A percentile compares a stretch with the other conserved stretches of the same genome.
Evolutionary conservation across 2,797 vertebrate species (phyloP).

Genomic region (Hafferia zeledoni): DNA sequence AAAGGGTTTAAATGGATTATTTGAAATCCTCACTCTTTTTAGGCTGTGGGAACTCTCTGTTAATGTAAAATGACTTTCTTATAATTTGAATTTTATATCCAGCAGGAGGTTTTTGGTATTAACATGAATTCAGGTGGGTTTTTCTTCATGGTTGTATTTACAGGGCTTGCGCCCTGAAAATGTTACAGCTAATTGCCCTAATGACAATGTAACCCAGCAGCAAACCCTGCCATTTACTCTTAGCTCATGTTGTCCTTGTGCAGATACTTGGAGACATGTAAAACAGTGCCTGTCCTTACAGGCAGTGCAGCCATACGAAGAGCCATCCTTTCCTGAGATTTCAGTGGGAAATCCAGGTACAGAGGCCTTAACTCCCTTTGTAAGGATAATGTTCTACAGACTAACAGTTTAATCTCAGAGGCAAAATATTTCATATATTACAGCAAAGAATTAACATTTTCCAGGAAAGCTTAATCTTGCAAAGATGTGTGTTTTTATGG

Average conservation of each 20-base stretch:
- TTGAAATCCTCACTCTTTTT: background rate
- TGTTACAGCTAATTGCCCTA: background rate
- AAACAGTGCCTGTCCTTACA: background rate
- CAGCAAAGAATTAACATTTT: background rate
- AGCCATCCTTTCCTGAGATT: background rate
- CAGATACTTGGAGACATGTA: background rate
- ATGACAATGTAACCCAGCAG: background rate
- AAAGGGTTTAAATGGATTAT: background rate
- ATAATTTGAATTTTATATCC: background rate
- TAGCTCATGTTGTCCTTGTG: background rate
- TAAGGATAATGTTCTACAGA: background rate
- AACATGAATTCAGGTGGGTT: background rate
- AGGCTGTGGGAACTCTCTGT: background rate
- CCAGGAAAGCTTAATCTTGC: background rate
- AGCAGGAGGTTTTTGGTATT: background rate
- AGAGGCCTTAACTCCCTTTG: background rate
- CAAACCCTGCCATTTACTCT: background rate
- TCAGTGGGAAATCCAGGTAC: background rate
- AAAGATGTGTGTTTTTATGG: background rate
- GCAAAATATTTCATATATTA: background rate
- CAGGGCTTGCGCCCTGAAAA: background rate
- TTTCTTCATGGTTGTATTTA: background rate
- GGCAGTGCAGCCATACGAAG: background rate
- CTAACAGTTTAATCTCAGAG: background rate
- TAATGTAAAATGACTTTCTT: background rate